Base-by-base conservation (phyloP, 2,113 vertebrate genomes). In the Todiramphus chloris region DNA sequence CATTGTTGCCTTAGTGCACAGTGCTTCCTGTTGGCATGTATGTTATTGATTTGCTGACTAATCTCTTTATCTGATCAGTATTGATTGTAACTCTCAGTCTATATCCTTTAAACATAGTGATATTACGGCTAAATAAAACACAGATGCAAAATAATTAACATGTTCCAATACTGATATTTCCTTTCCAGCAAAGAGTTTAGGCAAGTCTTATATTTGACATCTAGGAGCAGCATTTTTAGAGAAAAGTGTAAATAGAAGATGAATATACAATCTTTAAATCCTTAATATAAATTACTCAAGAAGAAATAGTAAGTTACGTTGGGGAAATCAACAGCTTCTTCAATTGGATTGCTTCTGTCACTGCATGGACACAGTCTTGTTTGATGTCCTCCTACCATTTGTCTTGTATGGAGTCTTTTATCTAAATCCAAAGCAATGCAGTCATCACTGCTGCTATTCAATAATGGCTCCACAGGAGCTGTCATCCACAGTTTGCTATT, bases 361-460 rank as follows among this genome's bases (percentile, higher is more conserved):
- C 98, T 98, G 98, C 98, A 98, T 98, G 98, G 99, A 99, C 98
- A 98, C 98, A 97, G 98, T 98, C 98, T 98, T 99, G 98, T 99
- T 99, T 99, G 99, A 99, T 99, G 99, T 99, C 98, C 98, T 98
- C 98, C 98, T 98, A 98, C 98, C 98, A 99, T 99, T 99, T 98
- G 98, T 99, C 99, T 99, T 98, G 98, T 98, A 98, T 98, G 98
- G 98, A 98, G 98, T 98, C 98, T 99, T 99, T 99, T 99, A 99
- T 99, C 99, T 99, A 98, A 98, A 99, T 99, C 99, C 98, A 98
- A 99, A 99, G 99, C 98, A 99, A 99, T 98, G 99, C 98, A 99
- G 99, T 99, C 99, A 98, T 99, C 99, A 97, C 97, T 94, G 98
- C 98, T 98, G 98, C 98, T 98, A 99, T 99, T 99, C 99, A 99